Evolutionary conservation across 2,888 invertebrate genomes (phyloP).

Genomic region (Parnassius mnemosyne): DNA sequence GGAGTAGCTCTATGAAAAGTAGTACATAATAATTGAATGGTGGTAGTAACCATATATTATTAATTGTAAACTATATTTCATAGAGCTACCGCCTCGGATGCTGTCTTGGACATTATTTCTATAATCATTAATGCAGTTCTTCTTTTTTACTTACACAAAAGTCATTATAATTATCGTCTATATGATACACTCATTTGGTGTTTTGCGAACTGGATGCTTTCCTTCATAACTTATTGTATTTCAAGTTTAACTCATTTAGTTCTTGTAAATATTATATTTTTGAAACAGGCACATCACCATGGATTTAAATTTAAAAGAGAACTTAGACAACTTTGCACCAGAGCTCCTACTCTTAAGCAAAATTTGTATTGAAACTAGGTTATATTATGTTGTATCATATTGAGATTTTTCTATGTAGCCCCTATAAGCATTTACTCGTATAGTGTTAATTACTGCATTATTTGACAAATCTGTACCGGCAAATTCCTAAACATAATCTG

Average conservation of each 20-base stretch:
- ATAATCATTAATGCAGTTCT: not conserved
- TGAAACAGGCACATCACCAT: conserved; percentile 67
- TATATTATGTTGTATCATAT: conserved; percentile 31
- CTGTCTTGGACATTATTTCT: not conserved
- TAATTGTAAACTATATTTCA: no score
- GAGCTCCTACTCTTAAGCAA: conserved; percentile 54
- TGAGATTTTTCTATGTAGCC: conserved; percentile 52
- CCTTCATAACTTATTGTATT: conserved; percentile 53
- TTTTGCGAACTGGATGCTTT: conserved; percentile 54
- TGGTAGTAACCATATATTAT: no score
- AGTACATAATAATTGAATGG: no score
- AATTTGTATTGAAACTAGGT: conserved; percentile 64
- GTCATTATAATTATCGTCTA: conserved; percentile 49
- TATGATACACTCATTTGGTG: conserved; percentile 51
- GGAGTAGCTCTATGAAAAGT: no score
- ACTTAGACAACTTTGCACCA: conserved; percentile 51
- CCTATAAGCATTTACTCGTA: conserved; percentile 52
- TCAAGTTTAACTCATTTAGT: conserved; percentile 49
- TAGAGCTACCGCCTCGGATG: no score
- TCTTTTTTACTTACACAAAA: not conserved
- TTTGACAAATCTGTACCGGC: conserved; percentile 49
- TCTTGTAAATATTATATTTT: conserved; percentile 42
- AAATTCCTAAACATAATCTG: conserved; percentile 46
- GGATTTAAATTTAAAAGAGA: conserved; percentile 60
- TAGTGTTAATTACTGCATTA: conserved; percentile 51